These are phyloP conservation scores for Panzeria rudis DNA, from an alignment of 2,888 invertebrate species.

Conservation along the genomic window DNA sequence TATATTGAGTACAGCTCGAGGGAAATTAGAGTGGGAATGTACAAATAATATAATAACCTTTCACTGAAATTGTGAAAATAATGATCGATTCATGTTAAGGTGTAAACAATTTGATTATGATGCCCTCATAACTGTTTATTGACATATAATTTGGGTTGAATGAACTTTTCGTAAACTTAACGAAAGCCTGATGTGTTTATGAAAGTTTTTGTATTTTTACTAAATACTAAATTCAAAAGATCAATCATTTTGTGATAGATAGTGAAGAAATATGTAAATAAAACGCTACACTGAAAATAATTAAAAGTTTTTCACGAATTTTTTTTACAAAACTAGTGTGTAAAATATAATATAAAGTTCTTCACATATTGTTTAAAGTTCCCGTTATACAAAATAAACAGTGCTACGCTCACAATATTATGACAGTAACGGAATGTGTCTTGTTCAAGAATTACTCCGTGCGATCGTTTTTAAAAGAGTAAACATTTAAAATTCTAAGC, in stretches of 20 bases:
- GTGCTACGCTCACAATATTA: too few species aligned
- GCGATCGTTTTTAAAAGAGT: too few species aligned
- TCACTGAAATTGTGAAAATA: slow-evolving; percentile 37
- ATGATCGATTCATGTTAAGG: slow-evolving; percentile 11
- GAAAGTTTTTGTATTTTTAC: slow-evolving; percentile 5
- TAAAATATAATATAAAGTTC: too few species aligned
- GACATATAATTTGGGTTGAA: not conserved
- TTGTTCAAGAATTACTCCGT: too few species aligned
- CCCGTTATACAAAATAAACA: too few species aligned
- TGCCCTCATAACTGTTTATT: not conserved
- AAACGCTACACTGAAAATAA: not conserved
- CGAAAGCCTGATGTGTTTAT: not conserved
- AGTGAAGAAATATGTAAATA: not conserved
- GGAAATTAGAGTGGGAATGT: slow-evolving; percentile 2
- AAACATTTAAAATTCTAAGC: too few species aligned
- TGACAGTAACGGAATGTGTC: too few species aligned
- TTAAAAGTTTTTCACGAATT: too few species aligned
- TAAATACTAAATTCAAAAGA: not conserved
- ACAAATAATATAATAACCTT: slow-evolving; percentile 36
- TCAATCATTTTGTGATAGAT: not conserved
- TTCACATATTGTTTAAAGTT: too few species aligned
- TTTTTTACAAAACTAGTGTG: too few species aligned
- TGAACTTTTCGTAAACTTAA: not conserved
- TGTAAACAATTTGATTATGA: not conserved
- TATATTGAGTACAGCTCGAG: not conserved